Conservation (phyloP, 37 sponge, comb jelly and placozoan species). For the Agelas oroides region DNA sequence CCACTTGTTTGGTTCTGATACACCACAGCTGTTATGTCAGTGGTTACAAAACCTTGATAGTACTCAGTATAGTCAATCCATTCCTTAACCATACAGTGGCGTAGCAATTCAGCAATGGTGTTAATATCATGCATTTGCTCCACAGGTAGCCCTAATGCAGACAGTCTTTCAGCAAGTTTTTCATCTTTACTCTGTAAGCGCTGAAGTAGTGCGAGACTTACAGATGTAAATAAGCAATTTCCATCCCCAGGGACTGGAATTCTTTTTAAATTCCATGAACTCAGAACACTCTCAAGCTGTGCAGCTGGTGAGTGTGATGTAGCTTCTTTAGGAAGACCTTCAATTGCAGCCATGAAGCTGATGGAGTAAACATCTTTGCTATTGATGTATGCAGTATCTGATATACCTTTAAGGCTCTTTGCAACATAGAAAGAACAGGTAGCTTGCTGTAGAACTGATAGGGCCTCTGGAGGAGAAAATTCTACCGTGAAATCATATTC, state of each 20-base stretch:
- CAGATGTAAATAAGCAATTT: constrained; percentile 34
- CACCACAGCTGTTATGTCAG: too few relatives aligned
- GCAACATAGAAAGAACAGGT: neutral
- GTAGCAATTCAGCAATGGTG: neutral
- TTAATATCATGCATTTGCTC: neutral
- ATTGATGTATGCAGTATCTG: neutral
- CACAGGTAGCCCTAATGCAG: neutral
- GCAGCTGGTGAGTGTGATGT: neutral
- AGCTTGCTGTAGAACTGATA: constrained; percentile 8
- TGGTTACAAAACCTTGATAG: constrained; percentile 46
- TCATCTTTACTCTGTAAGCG: neutral
- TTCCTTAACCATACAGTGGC: constrained; percentile 18
- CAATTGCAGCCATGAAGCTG: neutral
- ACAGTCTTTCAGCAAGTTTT: neutral
- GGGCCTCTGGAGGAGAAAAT: neutral
- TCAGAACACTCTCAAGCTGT: neutral
- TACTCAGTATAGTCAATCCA: constrained; percentile 25
- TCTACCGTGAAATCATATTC: neutral
- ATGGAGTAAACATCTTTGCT: neutral
- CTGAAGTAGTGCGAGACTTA: constrained; percentile 3
- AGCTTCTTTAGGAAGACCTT: neutral
- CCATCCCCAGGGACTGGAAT: constrained; percentile 31
- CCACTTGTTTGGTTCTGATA: neutral
- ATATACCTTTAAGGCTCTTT: neutral
- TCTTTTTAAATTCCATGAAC: constrained; percentile 11